Base-by-base conservation (phyloP, 2,797 vertebrate genomes). In the Percopsis omiscomaycus region DNA sequence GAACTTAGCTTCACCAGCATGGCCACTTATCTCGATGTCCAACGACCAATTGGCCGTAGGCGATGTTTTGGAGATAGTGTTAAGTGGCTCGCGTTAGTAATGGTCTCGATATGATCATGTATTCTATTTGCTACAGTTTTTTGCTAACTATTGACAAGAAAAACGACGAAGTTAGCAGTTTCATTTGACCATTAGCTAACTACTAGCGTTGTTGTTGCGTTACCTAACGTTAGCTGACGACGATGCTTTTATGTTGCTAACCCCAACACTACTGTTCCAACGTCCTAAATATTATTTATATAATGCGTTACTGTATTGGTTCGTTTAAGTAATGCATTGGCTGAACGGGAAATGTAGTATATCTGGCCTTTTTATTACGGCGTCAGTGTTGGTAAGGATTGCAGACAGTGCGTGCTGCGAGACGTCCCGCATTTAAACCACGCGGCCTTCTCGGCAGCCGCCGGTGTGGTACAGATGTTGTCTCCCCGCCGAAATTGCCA, bases 391-490 rank as follows among this genome's bases (percentile, higher is more conserved):
- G 5, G 51, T 28, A 61, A 29, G 14, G 22, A 22, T 66, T 53
- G 53, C 13, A 37, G 27, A 59, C 64, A 4, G 51, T 67, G 77
- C 74, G 73, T 78, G 77, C 64, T 73, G 55, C 53, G 58, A 61
- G 79, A 72, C 78, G 77, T 81, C 78, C 75, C 87, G 87, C 87
- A 90, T 93, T 92, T 88, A 89, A 92, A 92, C 91, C 92, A 92
- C 91, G 92, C 92, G 92, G 92, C 91, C 86, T 75, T 80, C 78
- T 75, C 79, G 74, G 75, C 57, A 68, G 69, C 82, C 80, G 75
- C 83, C 79, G 79, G 83, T 37, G 32, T 37, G 32, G 32, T 37
- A 37, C 4, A 37, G 32, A 37, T 22, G 22, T 37, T 37, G 32
- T 37, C 32, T 37, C 32, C 32, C 32, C 30, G 32, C 32, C 32